Conservation (phyloP, 1,140 invertebrate species). For the Drosophila varians region DNA sequence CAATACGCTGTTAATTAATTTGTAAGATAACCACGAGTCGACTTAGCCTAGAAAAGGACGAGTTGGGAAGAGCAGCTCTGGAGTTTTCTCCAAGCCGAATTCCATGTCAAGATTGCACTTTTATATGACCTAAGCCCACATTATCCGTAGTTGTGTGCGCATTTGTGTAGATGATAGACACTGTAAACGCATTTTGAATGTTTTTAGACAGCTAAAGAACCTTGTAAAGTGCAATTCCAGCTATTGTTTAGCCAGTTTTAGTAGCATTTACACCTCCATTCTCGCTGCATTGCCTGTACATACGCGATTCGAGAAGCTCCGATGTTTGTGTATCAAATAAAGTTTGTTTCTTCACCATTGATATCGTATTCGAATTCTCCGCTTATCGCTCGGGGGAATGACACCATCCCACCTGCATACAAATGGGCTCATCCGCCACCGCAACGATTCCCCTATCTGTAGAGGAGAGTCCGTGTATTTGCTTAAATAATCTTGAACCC, state of each 20-base stretch:
- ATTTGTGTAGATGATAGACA: slow-evolving; percentile 18
- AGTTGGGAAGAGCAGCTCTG: background rate
- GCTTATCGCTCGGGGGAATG: slow-evolving; percentile 22
- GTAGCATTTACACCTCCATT: slow-evolving; percentile 50
- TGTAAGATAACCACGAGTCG: slow-evolving; percentile 49
- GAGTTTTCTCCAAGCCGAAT: background rate
- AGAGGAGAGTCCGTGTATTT: background rate
- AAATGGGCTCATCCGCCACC: slow-evolving; percentile 19
- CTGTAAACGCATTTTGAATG: slow-evolving; percentile 36
- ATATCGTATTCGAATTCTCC: slow-evolving; percentile 33
- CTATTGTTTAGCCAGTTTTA: slow-evolving; percentile 51
- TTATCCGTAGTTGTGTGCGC: slow-evolving; percentile 18
- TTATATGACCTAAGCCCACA: slow-evolving; percentile 27
- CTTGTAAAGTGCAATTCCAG: slow-evolving; percentile 52
- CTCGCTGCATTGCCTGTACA: slow-evolving; percentile 43
- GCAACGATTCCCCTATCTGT: slow-evolving; percentile 3
- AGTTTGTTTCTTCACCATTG: slow-evolving; percentile 43
- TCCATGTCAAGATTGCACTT: slow-evolving; percentile 26
- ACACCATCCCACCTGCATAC: slow-evolving; percentile 35
- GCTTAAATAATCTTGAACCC: slow-evolving; percentile 29
- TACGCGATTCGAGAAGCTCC: slow-evolving; percentile 47
- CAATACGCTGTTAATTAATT: slow-evolving; percentile 77
- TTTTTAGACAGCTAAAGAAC: slow-evolving; percentile 49
- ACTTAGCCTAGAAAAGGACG: slow-evolving; percentile 20
- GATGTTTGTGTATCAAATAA: slow-evolving; percentile 48